These are phyloP conservation scores for Hoplodrina blanda DNA, from an alignment of 2,888 invertebrate genomes.

Conservation along the genomic window DNA sequence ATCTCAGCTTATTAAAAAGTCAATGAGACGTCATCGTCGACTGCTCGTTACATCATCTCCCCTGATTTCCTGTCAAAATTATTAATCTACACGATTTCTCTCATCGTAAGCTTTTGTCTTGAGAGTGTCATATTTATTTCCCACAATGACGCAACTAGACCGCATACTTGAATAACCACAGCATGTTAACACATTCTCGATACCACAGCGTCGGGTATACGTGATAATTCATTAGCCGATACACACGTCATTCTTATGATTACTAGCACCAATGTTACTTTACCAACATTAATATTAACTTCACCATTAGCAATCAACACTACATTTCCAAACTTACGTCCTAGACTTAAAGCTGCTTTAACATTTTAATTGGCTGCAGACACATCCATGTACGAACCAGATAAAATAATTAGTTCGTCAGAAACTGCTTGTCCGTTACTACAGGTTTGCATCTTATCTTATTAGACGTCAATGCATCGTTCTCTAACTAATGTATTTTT, in stretches of 20 bases:
- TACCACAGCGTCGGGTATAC: constrained; percentile 33
- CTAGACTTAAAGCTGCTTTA: constrained; percentile 44
- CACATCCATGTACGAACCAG: constrained; percentile 51
- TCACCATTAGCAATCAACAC: constrained; percentile 24
- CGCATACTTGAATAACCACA: constrained; percentile 49
- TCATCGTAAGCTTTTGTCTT: constrained; percentile 57
- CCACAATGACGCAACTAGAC: constrained; percentile 60
- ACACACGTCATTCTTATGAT: constrained; percentile 59
- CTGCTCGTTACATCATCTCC: constrained; percentile 58
- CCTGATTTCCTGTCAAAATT: constrained; percentile 63
- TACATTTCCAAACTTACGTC: constrained; percentile 47
- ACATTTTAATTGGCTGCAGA: constrained; percentile 52
- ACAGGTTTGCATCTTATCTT: constrained; percentile 57
- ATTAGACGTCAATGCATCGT: constrained; percentile 48
- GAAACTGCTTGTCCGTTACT: constrained; percentile 60
- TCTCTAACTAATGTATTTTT: constrained; percentile 62
- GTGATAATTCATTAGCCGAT: constrained; percentile 64
- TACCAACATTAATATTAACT: constrained; percentile 46
- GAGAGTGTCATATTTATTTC: constrained; percentile 58
- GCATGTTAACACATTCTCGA: constrained; percentile 50
- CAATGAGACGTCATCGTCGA: constrained; percentile 51
- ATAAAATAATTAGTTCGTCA: constrained; percentile 66
- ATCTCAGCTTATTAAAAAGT: constrained; percentile 64
- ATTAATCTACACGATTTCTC: constrained; percentile 67
- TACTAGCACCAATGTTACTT: constrained; percentile 54